Evolutionary conservation across 2,888 invertebrate genomes (phyloP), one percentile per base, ranked within the genome.

Genomic region (Trissoscelio sp.): DNA sequence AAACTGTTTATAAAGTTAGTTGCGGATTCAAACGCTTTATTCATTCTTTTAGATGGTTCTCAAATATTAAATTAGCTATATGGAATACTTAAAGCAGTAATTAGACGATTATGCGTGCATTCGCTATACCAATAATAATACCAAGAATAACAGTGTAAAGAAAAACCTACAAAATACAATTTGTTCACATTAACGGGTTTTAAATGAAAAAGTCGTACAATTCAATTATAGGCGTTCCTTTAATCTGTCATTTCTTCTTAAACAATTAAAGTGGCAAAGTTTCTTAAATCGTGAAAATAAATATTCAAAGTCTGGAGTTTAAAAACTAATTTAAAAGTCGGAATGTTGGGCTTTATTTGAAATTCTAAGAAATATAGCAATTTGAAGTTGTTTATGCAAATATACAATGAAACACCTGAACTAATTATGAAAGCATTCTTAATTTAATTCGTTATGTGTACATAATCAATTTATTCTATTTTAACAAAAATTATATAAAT

Each of bases 1-100:
- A 57, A 69, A 57, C 69, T 57, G 57, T 69, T 69, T 69, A 69
- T 57, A 20, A 44, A 69, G 57, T 69, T 46, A 46, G 44, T 34
- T 46, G 46, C 57, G 11, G 7, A 46, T 58, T 70, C 31, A 14
- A 37, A 37, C 20, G 37, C 46, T 58, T 70, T 58, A 44, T 69
- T 57, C 39, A 39, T 51, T 66, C 48, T 62, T 64, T 67, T 57
- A n/a, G 14, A 42, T 12, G 34, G 44, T 57, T 46, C 22, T 53
- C 3, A 57, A 44, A 69, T 69, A 69, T 69, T 57, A 31, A 67
- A 67, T 66, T 53, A 66, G 24, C 14, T 51, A 3, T 11, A 37
- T 9, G 28, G 37, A 51, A 51, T 31, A 37, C 37, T 42, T 42
- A 42, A 42, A 14, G 7, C 42, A 42, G 7, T 42, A 37, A 37